A percentile compares a stretch with the other conserved stretches of the same genome.
These are phyloP conservation scores for Drosophila insularis DNA, from an alignment of 1,140 invertebrate genomes.

Conservation along the genomic window DNA sequence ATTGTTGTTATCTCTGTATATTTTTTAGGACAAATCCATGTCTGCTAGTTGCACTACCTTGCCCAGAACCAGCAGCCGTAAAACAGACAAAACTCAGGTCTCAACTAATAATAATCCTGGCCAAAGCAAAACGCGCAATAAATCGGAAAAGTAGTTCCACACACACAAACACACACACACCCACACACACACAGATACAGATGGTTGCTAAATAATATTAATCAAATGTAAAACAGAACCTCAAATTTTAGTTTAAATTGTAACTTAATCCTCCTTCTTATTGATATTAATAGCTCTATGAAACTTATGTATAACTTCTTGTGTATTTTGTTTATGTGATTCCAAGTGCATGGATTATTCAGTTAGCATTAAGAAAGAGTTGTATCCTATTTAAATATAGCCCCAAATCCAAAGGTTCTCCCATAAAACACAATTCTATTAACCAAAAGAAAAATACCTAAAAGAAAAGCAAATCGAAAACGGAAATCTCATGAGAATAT, in stretches of 20 bases:
- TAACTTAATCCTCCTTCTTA: constrained; percentile 48
- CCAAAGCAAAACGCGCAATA: constrained; percentile 67
- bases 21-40: constrained; percentile 83
- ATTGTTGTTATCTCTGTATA: background rate
- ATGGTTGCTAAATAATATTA: constrained; percentile 3
- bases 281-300: constrained; percentile 46
- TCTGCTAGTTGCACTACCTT: constrained; percentile 84
- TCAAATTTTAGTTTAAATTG: constrained; percentile 76
- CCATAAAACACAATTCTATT: constrained; percentile 31
- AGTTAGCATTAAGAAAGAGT: constrained; percentile 53
- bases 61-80: constrained; percentile 84
- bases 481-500: constrained; percentile 1
- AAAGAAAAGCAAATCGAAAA: constrained; percentile 7
- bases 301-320: constrained; percentile 39
- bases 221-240: constrained; percentile 34
- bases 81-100: constrained; percentile 54
- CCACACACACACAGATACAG: background rate
- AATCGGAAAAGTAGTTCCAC: constrained; percentile 63
- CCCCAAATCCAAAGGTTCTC: constrained; percentile 42
- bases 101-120: constrained; percentile 28
- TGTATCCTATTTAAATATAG: constrained; percentile 26
- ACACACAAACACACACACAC: background rate
- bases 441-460: constrained; percentile 33
- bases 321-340: constrained; percentile 70
- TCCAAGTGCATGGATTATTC: constrained; percentile 44